A percentile compares a stretch with the other conserved stretches of the same genome.
Evolutionary conservation across 1,140 invertebrate species (phyloP).

Genomic region (Cecropterus lyciades): DNA sequence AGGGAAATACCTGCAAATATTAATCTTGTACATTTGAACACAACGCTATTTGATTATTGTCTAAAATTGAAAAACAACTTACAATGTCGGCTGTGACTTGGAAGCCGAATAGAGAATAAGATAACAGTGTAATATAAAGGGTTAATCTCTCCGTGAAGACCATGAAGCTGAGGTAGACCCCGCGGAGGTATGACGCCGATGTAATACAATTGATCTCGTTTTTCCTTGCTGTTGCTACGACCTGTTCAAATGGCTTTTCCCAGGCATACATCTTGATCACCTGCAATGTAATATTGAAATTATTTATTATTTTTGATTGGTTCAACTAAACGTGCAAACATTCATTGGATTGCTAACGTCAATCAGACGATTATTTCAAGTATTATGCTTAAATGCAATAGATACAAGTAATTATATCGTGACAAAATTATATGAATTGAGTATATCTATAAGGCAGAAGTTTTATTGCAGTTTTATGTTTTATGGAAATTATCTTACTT

Average conservation of each 20-base stretch:
- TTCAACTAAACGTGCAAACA: not conserved
- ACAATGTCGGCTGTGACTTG: constrained; percentile 88
- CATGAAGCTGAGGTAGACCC: constrained; percentile 88
- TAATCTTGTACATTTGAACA: constrained; percentile 33
- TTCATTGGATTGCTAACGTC: not conserved
- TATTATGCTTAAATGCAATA: no score
- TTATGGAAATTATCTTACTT: no score
- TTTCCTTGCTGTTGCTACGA: constrained; percentile 75
- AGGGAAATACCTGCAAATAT: constrained; percentile 80
- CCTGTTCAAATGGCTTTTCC: constrained; percentile 91
- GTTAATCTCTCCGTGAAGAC: constrained; percentile 90
- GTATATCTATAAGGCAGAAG: no score
- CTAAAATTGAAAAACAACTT: constrained; percentile 60
- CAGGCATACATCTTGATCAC: constrained; percentile 96
- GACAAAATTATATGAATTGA: no score
- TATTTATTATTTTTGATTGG: not conserved
- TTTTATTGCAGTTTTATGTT: no score
- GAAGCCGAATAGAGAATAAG: constrained; percentile 88
- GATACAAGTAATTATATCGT: no score
- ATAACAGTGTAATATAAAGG: constrained; percentile 89
- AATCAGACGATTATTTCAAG: no score
- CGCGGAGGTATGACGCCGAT: constrained; percentile 88
- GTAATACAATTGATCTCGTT: constrained; percentile 89
- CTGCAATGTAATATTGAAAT: constrained; percentile 71
- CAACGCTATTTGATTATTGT: constrained; percentile 3